phyloP scores from a whole-genome alignment of 2,888 invertebrate genomes.

The Beris morrisii region DNA sequence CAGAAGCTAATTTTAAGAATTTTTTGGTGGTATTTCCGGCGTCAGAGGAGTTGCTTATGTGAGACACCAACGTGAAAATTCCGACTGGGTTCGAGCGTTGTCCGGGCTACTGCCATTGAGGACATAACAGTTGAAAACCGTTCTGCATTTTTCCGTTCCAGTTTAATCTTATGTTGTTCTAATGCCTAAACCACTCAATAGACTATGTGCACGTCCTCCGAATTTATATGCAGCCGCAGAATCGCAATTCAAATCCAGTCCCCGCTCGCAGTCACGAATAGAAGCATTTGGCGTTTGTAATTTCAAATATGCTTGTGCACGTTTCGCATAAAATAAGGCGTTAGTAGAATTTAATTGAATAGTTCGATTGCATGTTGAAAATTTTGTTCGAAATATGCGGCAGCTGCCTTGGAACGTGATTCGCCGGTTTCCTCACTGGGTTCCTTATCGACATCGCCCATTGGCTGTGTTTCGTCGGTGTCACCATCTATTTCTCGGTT shows the following conservation, averaged over 20 bases:
- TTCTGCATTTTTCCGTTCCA: conserved; percentile 77
- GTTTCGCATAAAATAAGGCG: conserved; percentile 84
- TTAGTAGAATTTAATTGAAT: conserved; percentile 74
- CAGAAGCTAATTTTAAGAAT: no score
- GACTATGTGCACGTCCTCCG: conserved; percentile 83
- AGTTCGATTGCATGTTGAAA: conserved; percentile 75
- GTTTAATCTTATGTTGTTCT: conserved; percentile 82
- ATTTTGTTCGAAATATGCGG: conserved; percentile 75
- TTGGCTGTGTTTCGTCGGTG: conserved; percentile 64
- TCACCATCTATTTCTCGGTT: conserved; percentile 46
- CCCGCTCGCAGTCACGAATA: conserved; percentile 86
- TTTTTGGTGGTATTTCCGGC: no score
- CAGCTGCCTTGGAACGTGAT: conserved; percentile 76
- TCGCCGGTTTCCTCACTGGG: conserved; percentile 76
- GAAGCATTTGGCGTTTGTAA: conserved; percentile 88
- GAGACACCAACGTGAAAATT: no score
- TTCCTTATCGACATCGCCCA: conserved; percentile 70
- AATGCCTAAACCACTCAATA: conserved; percentile 89
- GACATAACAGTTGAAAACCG: conserved; percentile 61
- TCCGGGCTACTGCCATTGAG: conserved; percentile 60
- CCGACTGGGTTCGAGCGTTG: conserved; percentile 63
- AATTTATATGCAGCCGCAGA: conserved; percentile 91
- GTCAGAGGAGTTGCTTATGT: no score
- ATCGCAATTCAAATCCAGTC: conserved; percentile 87
- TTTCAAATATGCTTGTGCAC: conserved; percentile 81